Percentiles rank a stretch among this genome's conserved stretches.
Evolutionary conservation across 2,113 vertebrate species (phyloP).

Genomic region (Rhipidura dahli): DNA sequence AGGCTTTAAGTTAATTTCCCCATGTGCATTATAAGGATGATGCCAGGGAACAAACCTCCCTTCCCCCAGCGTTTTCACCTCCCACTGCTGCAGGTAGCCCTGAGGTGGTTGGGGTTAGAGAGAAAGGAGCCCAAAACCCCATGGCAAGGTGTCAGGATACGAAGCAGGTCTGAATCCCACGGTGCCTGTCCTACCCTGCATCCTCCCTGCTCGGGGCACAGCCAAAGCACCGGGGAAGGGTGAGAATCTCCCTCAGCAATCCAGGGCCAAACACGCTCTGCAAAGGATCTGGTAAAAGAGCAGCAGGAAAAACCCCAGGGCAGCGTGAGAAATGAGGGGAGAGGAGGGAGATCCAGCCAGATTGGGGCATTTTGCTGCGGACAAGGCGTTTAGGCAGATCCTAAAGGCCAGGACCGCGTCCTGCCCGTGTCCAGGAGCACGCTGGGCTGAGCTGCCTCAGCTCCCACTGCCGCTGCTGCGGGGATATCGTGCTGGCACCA

Average conservation of each 20-base stretch:
- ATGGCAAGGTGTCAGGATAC: accelerated
- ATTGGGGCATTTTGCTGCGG: neutral
- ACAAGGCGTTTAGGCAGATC: neutral
- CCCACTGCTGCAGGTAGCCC: neutral
- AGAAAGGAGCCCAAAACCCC: neutral
- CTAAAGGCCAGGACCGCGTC: neutral
- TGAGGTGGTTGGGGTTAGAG: neutral
- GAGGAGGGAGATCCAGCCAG: neutral
- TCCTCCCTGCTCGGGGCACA: neutral
- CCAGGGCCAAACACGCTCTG: accelerated
- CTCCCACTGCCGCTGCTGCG: accelerated
- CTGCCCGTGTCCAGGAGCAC: neutral
- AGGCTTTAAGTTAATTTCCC: conserved; percentile 52
- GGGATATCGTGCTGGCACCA: neutral
- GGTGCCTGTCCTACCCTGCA: accelerated
- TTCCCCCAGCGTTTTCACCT: neutral
- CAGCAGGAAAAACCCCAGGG: neutral
- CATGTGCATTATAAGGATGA: neutral
- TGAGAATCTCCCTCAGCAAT: accelerated
- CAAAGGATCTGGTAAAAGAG: neutral
- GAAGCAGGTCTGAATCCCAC: accelerated
- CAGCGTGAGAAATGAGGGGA: neutral
- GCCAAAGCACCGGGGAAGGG: accelerated
- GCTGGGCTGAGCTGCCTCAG: neutral
- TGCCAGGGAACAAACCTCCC: neutral